These are phyloP conservation scores for Lepisosteus oculatus DNA, from an alignment of 2,113 vertebrate species.

Conservation along the genomic window DNA sequence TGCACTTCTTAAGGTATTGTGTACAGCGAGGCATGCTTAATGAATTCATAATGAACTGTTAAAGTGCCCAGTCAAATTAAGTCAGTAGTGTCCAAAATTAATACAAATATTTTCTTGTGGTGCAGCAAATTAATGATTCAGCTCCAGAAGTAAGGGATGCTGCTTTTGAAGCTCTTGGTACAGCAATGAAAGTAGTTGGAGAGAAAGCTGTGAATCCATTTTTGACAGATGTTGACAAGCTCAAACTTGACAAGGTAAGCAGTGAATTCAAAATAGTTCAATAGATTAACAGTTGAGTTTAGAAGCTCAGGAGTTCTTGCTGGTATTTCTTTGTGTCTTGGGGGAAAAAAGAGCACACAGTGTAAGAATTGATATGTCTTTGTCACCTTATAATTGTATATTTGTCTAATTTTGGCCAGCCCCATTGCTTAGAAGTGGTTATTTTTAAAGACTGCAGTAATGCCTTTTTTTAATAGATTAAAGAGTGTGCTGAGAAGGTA, in stretches of 20 bases:
- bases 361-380: no score
- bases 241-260: slow-evolving; percentile 90
- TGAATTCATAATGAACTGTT: no score
- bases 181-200: slow-evolving; percentile 91
- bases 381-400: no score
- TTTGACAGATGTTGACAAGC: slow-evolving; percentile 88
- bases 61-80: no score
- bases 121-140: slow-evolving; percentile 94
- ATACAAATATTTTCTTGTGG: no score
- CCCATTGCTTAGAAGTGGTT: no score
- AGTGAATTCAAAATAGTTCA: no score
- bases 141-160: slow-evolving; percentile 94
- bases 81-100: no score
- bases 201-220: slow-evolving; percentile 95
- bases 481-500: slow-evolving; percentile 92
- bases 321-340: no score
- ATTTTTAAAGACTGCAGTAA: no score
- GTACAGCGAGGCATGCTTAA: background rate
- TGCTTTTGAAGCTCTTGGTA: slow-evolving; percentile 93
- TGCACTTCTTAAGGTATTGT: slow-evolving; percentile 86
- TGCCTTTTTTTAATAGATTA: slow-evolving; percentile 69
- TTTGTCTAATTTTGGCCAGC: no score
- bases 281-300: background rate
- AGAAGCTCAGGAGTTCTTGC: background rate
- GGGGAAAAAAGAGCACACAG: no score